phyloP scores from a whole-genome alignment of 30 jellyfish, hydroid and myxozoan genomes.

The Cassiopea andromeda region DNA sequence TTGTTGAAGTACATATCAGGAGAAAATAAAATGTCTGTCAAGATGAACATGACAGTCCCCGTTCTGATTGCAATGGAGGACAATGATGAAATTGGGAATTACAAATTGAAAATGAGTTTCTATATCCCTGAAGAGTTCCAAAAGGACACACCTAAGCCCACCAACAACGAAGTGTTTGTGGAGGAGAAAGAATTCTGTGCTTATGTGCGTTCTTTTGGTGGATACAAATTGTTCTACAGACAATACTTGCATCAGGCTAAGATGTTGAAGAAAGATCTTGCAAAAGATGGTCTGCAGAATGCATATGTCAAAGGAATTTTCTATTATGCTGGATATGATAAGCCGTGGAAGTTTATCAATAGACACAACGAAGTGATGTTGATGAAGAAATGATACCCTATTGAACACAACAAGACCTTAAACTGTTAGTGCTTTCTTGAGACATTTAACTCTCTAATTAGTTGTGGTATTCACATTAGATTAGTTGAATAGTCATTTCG shows the following conservation, averaged over 20 bases:
- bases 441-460: background rate
- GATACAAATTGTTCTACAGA: slow-evolving; percentile 13
- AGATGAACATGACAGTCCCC: slow-evolving; percentile 72
- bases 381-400: background rate
- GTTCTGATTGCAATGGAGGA: slow-evolving; percentile 3
- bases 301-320: background rate
- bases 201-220: slow-evolving; percentile 58
- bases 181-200: slow-evolving; percentile 40
- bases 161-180: background rate
- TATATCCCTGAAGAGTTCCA: slow-evolving; percentile 53
- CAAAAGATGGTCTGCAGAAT: slow-evolving; percentile 45
- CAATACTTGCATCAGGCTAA: slow-evolving; percentile 5
- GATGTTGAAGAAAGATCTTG: slow-evolving; percentile 40
- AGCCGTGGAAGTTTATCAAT: slow-evolving; percentile 29
- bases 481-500: no score
- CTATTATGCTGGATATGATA: slow-evolving; percentile 61
- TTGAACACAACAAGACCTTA: background rate
- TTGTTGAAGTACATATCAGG: slow-evolving; percentile 57
- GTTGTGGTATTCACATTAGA: no score
- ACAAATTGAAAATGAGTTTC: slow-evolving; percentile 54
- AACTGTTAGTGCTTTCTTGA: background rate
- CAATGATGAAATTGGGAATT: slow-evolving; percentile 12
- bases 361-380: slow-evolving; percentile 76
- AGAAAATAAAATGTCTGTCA: slow-evolving; percentile 19
- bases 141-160: slow-evolving; percentile 47